These are phyloP conservation scores for Lithodes maja DNA, from an alignment of 2,888 invertebrate species.

Conservation along the genomic window DNA sequence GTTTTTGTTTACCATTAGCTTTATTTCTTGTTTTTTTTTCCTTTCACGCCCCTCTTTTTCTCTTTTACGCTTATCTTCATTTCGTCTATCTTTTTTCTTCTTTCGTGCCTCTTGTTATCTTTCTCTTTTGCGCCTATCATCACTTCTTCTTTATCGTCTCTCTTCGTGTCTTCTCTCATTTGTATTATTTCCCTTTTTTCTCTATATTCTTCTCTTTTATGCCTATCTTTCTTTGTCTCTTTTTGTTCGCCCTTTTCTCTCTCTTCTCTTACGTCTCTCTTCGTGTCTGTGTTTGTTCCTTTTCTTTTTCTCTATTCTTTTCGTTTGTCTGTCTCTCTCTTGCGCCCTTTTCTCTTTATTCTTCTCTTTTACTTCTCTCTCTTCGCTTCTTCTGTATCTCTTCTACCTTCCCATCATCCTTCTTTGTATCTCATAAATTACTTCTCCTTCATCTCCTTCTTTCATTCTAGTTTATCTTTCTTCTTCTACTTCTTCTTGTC, in stretches of 20 bases:
- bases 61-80: background rate
- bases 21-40: background rate
- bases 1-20: background rate
- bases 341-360: background rate
- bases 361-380: too few relatives aligned
- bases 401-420: background rate
- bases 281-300: background rate
- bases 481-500: too few relatives aligned
- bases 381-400: background rate
- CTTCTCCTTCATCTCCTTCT: slow-evolving; percentile 7
- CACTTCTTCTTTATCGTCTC: too few relatives aligned
- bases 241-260: background rate
- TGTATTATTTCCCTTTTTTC: background rate
- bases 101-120: background rate
- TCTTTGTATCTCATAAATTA: background rate
- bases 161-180: background rate
- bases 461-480: background rate
- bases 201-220: background rate
- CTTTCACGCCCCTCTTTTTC: background rate
- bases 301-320: background rate
- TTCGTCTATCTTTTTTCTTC: slow-evolving; percentile 2
- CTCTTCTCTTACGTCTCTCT: background rate
- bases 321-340: slow-evolving; percentile 3
- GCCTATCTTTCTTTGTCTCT: background rate
- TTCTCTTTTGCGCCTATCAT: too few relatives aligned